Evolutionary conservation across 2,113 vertebrate genomes (phyloP).

Genomic region (Serinus canaria): DNA sequence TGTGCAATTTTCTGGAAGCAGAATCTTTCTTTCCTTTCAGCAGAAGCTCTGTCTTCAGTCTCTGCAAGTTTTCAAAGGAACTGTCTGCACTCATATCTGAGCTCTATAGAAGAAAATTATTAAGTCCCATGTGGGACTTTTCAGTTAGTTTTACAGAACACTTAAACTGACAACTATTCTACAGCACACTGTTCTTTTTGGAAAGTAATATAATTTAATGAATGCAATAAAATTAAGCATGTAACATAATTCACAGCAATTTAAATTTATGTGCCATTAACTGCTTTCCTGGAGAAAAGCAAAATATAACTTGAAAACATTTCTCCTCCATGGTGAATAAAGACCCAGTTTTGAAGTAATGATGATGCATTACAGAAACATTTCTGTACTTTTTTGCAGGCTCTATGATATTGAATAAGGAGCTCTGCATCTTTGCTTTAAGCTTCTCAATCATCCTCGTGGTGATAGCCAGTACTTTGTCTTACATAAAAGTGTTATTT

Average conservation of each 20-base stretch:
- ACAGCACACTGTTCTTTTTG: neutral
- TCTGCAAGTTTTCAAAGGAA: neutral
- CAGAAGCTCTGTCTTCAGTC: neutral
- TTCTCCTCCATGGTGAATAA: neutral
- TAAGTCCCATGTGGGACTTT: neutral
- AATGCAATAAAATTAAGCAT: neutral
- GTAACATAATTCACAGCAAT: neutral
- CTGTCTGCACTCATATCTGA: neutral
- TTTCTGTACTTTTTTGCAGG: neutral
- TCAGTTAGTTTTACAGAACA: neutral
- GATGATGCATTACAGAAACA: neutral
- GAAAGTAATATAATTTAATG: constrained; percentile 5
- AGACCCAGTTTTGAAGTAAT: neutral
- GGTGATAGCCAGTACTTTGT: neutral
- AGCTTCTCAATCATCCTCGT: neutral
- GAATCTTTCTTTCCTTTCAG: neutral
- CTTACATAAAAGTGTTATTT: neutral
- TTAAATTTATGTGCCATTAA: constrained; percentile 3
- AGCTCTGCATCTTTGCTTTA: neutral
- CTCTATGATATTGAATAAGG: neutral
- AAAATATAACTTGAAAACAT: constrained; percentile 14
- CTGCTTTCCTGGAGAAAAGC: neutral
- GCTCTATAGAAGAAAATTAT: neutral
- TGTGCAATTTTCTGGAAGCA: neutral
- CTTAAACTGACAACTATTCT: constrained; percentile 18